Evolutionary conservation across 1,140 invertebrate species (phyloP), one percentile per base, ranked within the genome.

Genomic region (Pseudomyrmex gracilis): DNA sequence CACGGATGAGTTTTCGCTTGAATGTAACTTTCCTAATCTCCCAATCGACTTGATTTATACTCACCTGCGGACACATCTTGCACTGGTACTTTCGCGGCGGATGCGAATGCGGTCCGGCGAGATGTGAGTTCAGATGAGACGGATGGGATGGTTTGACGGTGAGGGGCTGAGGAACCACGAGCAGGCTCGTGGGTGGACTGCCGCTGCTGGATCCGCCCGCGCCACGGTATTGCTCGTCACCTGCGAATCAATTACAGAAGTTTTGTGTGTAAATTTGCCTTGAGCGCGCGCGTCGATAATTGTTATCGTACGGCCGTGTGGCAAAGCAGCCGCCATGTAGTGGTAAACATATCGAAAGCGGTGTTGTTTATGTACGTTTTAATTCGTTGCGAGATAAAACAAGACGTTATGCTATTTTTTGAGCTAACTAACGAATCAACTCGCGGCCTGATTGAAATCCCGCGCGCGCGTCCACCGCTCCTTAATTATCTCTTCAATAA

Each of bases 41-140:
- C 34, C 5, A 34, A 34, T 13, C 5, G 15, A 13, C 13, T n/a
- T 2, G 55, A 2, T 15, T 5, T 8, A 10, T 34, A 94, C 97
- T 96, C 94, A 99, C 98, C 98, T 99, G 98, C 86, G 98, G 98
- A 94, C 98, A 99, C 98, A 99, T 99, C 95, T 99, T 99, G 96
- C 98, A 99, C 94, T 98, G 98, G 95, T 99, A 99, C 93, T 98
- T 98, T 93, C 97, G 94, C 47, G 94, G 95, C 84, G 94, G 95
- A 90, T 93, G 94, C 74, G 93, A 93, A 73, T 94, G 93, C 5
- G 93, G 93, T 58, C 93, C 94, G 66, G 91, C 91, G 61, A 94
- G 90, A 87, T 94, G 94, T 64, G 93, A 93, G 83, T 94, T 94
- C 77, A 94, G 83, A 85, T 94, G 94, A 77, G 93, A 92, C 67